Conservation (phyloP, 2,113 vertebrate genomes). For the Pterophyllum scalare region DNA sequence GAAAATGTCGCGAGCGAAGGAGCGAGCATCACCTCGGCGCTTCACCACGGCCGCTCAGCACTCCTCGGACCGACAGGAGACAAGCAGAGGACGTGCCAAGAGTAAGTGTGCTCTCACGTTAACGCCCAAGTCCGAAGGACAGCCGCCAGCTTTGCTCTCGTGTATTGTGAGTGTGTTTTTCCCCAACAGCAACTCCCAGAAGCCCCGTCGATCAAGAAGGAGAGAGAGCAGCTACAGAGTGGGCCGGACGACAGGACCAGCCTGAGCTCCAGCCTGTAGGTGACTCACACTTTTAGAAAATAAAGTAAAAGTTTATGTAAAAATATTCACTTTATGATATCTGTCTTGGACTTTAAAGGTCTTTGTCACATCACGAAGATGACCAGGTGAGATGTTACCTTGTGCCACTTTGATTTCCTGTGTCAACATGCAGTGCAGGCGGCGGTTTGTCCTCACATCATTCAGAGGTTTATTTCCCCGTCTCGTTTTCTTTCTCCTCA, state of each 20-base stretch:
- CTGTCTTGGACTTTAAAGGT: conserved; percentile 52
- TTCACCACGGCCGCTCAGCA: conserved; percentile 37
- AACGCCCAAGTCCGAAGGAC: fast-evolving
- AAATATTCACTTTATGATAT: neutral
- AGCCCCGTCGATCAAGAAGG: conserved; percentile 71
- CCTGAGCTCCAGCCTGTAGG: conserved; percentile 77
- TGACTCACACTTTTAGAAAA: neutral
- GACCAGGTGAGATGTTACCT: conserved; percentile 67
- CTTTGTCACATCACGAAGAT: conserved; percentile 72
- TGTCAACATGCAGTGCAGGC: neutral
- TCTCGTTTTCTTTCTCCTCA: conserved; percentile 58
- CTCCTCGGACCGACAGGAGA: conserved; percentile 54
- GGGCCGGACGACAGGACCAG: conserved; percentile 73
- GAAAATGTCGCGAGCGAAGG: conserved; percentile 81
- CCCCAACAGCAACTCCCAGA: conserved; percentile 47
- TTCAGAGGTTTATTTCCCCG: neutral
- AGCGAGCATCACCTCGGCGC: conserved; percentile 54
- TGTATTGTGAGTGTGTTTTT: neutral
- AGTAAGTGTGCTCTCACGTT: conserved; percentile 7
- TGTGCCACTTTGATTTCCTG: neutral
- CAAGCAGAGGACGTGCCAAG: neutral
- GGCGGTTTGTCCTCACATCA: neutral
- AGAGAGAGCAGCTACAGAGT: conserved; percentile 67
- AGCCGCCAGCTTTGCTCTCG: fast-evolving
- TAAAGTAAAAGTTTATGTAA: neutral